phyloP scores from a whole-genome alignment of 2,888 invertebrate species.

The Drosophila macrospina region DNA sequence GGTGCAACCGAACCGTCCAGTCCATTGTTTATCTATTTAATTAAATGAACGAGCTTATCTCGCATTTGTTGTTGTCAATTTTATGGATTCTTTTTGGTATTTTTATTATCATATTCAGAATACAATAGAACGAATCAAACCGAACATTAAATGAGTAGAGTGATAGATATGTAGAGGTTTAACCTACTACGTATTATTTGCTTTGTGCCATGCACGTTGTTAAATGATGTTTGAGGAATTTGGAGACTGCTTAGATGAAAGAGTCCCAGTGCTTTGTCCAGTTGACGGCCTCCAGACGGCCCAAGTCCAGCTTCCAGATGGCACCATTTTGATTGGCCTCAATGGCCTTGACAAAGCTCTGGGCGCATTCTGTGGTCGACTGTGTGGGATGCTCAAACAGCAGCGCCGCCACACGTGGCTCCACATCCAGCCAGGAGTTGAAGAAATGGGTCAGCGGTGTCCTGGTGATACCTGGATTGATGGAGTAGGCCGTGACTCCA shows the following conservation, averaged over 20 bases:
- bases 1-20: conserved; percentile 6
- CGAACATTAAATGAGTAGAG: conserved; percentile 16
- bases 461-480: conserved; percentile 73
- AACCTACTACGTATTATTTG: conserved; percentile 12
- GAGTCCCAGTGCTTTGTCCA: conserved; percentile 77
- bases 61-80: conserved; percentile 32
- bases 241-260: conserved; percentile 47
- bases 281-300: conserved; percentile 64
- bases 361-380: conserved; percentile 69
- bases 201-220: background rate
- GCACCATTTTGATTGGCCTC: conserved; percentile 81
- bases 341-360: conserved; percentile 79
- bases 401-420: conserved; percentile 57
- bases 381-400: conserved; percentile 57
- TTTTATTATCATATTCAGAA: conserved; percentile 29
- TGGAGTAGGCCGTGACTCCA: conserved; percentile 68
- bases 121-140: background rate
- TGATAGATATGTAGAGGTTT: conserved; percentile 13
- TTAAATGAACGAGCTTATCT: conserved; percentile 58
- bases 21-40: conserved; percentile 55
- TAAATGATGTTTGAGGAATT: background rate
- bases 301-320: conserved; percentile 82
- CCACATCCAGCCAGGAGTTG: conserved; percentile 72
- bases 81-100: conserved; percentile 14
- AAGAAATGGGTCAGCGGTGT: conserved; percentile 64